Evolutionary conservation across 2,797 vertebrate species (phyloP), one percentile per base, ranked within the genome.

Genomic region (Gephyroberyx darwinii): DNA sequence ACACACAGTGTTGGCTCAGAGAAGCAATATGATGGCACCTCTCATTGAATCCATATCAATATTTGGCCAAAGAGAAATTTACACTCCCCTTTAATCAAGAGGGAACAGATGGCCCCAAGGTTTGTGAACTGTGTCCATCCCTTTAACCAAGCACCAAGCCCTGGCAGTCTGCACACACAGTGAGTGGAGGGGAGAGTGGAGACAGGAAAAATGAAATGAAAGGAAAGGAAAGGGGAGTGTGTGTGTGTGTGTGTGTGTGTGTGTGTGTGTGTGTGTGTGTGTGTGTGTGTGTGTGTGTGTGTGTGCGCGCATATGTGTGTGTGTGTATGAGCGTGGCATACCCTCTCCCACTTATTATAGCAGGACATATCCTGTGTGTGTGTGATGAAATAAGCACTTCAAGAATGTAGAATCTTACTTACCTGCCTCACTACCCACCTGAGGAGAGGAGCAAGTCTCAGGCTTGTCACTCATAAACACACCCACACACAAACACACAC

Each of bases 81-180:
- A 82, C 78, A 86, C 86, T 84, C 84, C 84, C 83, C 84, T 90
- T 89, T 91, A 89, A 91, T 91, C 84, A 90, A 26, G 74, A 67
- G 69, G 56, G 74, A 89, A 79, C 89, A 91, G 90, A 90, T 90
- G 90, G 84, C 69, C 70, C 67, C 55, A 75, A 80, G 80, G 85
- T 85, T 87, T 90, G 75, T 86, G 83, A 86, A 88, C 87, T 83
- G 80, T 82, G 74, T 81, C 86, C 83, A 85, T 83, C 74, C 81
- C 76, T 90, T 87, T 79, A 85, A 85, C 85, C 71, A 66, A 70
- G 72, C 74, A 86, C 80, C 80, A 74, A 83, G 53, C 60, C 52
- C 65, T 68, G 65, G 76, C 71, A 71, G 26, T 58, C 62, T 69
- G 31, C 19, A 60, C 31, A 76, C 33, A 13, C 45, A 45, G 41